A percentile compares a stretch with the other conserved stretches of the same genome.
These are phyloP conservation scores for Luehdorfia chinensis DNA, from an alignment of 1,140 invertebrate genomes.

Conservation along the genomic window DNA sequence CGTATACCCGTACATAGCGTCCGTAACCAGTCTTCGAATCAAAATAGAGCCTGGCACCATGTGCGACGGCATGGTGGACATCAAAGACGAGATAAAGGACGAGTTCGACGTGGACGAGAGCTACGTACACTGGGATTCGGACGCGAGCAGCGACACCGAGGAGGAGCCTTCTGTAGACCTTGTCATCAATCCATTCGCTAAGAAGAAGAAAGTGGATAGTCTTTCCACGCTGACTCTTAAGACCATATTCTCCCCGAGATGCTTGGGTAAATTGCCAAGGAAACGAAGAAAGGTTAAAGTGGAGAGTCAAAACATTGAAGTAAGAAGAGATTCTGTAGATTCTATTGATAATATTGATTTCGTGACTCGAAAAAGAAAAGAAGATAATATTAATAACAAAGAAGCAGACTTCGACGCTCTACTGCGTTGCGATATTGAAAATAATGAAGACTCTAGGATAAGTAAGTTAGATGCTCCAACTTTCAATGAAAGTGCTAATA, in stretches of 20 bases:
- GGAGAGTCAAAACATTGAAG: slow-evolving; percentile 24
- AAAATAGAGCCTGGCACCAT: slow-evolving; percentile 27
- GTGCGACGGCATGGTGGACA: slow-evolving; percentile 45
- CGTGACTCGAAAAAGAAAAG: too few relatives aligned
- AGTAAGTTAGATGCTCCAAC: too few relatives aligned
- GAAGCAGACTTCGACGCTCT: slow-evolving; percentile 9
- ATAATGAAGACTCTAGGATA: too few relatives aligned
- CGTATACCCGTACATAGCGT: slow-evolving; percentile 42
- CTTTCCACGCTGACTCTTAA: slow-evolving; percentile 36
- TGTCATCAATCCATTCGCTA: background rate
- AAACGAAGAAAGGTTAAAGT: slow-evolving; percentile 40
- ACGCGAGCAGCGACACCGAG: slow-evolving; percentile 26
- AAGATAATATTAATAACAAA: slow-evolving; percentile 14
- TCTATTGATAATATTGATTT: background rate
- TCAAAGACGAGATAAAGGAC: slow-evolving; percentile 33
- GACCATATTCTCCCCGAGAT: slow-evolving; percentile 39
- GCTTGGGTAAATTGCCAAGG: slow-evolving; percentile 47
- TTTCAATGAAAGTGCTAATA: too few relatives aligned
- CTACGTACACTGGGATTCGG: slow-evolving; percentile 53
- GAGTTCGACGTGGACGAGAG: slow-evolving; percentile 30
- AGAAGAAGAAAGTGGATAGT: slow-evolving; percentile 23
- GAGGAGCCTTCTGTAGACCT: slow-evolving; percentile 19
- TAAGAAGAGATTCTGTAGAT: background rate
- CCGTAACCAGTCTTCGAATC: slow-evolving; percentile 11
- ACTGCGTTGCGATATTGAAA: too few relatives aligned